A percentile compares a stretch with the other conserved stretches of the same genome.
These are phyloP conservation scores for Xiphias gladius DNA, from an alignment of 2,113 vertebrate species.

Conservation along the genomic window DNA sequence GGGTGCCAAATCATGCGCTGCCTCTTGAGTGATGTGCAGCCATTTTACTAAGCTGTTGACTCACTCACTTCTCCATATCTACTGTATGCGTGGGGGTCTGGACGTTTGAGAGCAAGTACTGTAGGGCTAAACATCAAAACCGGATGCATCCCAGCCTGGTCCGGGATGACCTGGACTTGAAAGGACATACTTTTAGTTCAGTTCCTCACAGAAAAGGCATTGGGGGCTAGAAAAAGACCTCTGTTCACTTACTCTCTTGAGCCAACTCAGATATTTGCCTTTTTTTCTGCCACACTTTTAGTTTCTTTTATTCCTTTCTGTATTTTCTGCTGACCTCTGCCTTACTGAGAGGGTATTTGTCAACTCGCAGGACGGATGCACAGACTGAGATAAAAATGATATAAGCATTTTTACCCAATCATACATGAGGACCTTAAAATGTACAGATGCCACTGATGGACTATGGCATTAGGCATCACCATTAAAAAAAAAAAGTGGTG, in stretches of 20 bases:
- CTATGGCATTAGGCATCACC: constrained; percentile 42
- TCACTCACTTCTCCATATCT: constrained; percentile 62
- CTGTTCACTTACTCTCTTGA: constrained; percentile 67
- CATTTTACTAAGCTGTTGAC: constrained; percentile 48
- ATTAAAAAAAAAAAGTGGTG: constrained; percentile 18
- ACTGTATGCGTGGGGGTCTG: constrained; percentile 43
- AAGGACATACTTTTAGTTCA: constrained; percentile 47
- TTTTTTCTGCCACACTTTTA: constrained; percentile 58
- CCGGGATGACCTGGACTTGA: constrained; percentile 47
- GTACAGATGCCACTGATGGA: constrained; percentile 69
- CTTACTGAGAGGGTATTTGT: constrained; percentile 73
- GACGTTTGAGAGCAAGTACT: constrained; percentile 58
- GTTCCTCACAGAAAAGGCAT: constrained; percentile 57
- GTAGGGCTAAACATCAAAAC: constrained; percentile 73
- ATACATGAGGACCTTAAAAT: constrained; percentile 66
- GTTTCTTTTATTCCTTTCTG: constrained; percentile 53
- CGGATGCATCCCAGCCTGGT: constrained; percentile 62
- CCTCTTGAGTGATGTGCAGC: constrained; percentile 73
- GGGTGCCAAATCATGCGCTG: constrained; percentile 84
- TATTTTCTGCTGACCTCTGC: constrained; percentile 78
- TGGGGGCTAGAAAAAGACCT: constrained; percentile 46
- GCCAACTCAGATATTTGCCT: constrained; percentile 74
- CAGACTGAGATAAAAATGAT: constrained; percentile 49
- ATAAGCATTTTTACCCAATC: constrained; percentile 55
- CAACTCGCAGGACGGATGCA: constrained; percentile 54